phyloP scores from a whole-genome alignment of 2,113 vertebrate species.

The Pollimyrus isidori region DNA sequence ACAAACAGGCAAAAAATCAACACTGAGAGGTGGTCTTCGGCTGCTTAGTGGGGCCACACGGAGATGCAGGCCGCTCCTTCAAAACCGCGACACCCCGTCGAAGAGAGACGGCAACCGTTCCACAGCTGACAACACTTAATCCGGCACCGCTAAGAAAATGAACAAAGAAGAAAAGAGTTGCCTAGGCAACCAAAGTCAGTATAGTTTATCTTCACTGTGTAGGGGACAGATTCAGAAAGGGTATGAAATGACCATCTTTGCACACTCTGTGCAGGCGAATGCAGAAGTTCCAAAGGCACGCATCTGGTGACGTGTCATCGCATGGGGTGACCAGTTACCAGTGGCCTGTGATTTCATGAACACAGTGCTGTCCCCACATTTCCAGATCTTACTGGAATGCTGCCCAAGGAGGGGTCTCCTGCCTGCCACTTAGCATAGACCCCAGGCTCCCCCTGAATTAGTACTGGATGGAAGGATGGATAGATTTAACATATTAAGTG shows the following conservation, averaged over 20 bases:
- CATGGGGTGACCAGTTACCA: not conserved
- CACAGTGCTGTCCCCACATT: too few species aligned
- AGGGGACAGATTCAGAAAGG: not conserved
- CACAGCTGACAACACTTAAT: constrained; percentile 8
- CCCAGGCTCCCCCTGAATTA: not conserved
- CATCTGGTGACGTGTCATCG: not conserved
- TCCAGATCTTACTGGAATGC: not conserved
- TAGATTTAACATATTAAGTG: not conserved
- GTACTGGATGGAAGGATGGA: not conserved
- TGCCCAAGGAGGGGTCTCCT: not conserved
- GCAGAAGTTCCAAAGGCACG: not conserved
- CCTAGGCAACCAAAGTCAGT: constrained; percentile 2
- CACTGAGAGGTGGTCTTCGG: not conserved
- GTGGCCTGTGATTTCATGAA: not conserved
- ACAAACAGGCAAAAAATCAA: not conserved
- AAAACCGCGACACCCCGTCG: not conserved
- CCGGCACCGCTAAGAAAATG: not conserved
- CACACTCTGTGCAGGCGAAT: not conserved
- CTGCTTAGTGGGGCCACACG: not conserved
- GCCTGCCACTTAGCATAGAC: not conserved
- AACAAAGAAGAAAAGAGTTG: not conserved
- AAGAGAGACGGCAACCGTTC: not conserved
- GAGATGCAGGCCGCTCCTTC: not conserved
- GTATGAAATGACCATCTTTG: not conserved
- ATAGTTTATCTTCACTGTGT: not conserved